phyloP scores from a whole-genome alignment of 2,113 vertebrate genomes.

The Sprattus sprattus region DNA sequence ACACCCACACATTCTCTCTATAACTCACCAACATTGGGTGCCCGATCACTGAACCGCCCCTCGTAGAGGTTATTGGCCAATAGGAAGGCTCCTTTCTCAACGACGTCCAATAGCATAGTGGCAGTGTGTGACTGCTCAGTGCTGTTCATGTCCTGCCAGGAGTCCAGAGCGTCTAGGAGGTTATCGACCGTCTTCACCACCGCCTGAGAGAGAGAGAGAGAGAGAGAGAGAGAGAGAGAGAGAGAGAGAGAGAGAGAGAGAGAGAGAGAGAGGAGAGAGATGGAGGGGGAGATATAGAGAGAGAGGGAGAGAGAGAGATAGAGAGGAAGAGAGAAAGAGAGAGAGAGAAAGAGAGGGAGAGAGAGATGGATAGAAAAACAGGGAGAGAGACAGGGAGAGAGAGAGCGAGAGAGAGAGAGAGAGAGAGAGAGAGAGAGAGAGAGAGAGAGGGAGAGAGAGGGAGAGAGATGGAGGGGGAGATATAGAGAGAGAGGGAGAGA shows the following conservation, averaged over 20 bases:
- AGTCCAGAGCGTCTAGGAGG: conserved; percentile 82
- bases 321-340: not conserved
- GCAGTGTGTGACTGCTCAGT: conserved; percentile 86
- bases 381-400: not conserved
- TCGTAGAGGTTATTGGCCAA: conserved; percentile 90
- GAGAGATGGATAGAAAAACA: too few relatives aligned
- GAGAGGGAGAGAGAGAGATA: not conserved
- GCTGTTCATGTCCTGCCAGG: conserved; percentile 89
- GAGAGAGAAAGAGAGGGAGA: not conserved
- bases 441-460: not conserved
- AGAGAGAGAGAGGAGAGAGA: not conserved
- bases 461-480: not conserved
- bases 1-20: not conserved
- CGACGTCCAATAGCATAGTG: conserved; percentile 85
- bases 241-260: not conserved
- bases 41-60: conserved; percentile 82
- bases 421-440: not conserved
- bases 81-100: conserved; percentile 90
- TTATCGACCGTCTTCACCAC: conserved; percentile 89
- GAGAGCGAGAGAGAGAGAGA: not conserved
- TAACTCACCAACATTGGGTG: conserved; percentile 80
- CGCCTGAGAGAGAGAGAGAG: conserved; percentile 66
- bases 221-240: conserved; percentile 7
- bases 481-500: conserved; percentile 1
- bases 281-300: not conserved